phyloP scores from a whole-genome alignment of 2,888 invertebrate genomes.

The Dermolepida albohirtum region DNA sequence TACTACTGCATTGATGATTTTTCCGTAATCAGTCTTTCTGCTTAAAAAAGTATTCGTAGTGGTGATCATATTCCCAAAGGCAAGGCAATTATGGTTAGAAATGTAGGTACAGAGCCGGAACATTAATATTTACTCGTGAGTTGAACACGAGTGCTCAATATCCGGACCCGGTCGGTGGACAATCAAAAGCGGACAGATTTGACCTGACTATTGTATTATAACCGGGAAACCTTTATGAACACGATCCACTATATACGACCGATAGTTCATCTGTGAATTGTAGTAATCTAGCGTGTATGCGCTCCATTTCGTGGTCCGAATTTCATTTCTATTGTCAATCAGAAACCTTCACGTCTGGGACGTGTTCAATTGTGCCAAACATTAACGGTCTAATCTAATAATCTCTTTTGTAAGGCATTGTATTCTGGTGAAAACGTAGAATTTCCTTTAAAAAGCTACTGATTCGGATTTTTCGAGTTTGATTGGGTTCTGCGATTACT shows the following conservation, averaged over 20 bases:
- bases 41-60: too few species aligned
- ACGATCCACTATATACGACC: conserved; percentile 6
- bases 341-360: conserved; percentile 14
- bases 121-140: conserved; percentile 29
- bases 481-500: too few species aligned
- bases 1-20: too few species aligned
- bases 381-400: conserved; percentile 24
- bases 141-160: conserved; percentile 30
- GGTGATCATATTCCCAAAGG: too few species aligned
- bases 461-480: too few species aligned
- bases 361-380: conserved; percentile 17
- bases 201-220: conserved; percentile 16
- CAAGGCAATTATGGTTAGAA: conserved; percentile 18
- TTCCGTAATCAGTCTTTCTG: too few species aligned
- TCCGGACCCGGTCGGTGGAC: conserved; percentile 1
- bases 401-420: conserved; percentile 23
- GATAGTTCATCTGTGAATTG: conserved; percentile 26
- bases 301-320: conserved; percentile 22
- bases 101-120: conserved; percentile 13
- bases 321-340: conserved; percentile 16
- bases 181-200: conserved; percentile 14
- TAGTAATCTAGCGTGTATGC: conserved; percentile 24
- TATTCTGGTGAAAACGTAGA: background rate
- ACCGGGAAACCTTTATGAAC: conserved; percentile 12
- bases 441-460: too few species aligned